Conservation (phyloP, 2,113 vertebrate genomes). For the Amazona vittata region DNA sequence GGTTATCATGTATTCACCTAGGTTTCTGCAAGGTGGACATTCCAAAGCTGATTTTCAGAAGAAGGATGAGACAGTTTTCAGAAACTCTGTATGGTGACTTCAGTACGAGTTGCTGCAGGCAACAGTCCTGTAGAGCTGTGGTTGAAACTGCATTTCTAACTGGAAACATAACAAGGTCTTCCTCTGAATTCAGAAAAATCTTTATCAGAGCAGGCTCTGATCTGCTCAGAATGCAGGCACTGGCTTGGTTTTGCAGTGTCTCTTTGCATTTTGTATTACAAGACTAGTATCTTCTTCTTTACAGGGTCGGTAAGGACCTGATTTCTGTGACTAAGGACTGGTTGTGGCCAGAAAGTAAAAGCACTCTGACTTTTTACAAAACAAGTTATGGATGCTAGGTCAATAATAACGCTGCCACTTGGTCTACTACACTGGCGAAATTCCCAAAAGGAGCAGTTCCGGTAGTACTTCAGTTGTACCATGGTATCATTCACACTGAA, state of each 20-base stretch:
- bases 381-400: not conserved
- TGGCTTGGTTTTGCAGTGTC: not conserved
- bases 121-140: not conserved
- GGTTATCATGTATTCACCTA: not conserved
- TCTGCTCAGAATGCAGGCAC: not conserved
- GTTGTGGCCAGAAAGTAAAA: not conserved
- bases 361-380: not conserved
- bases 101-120: not conserved
- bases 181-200: not conserved
- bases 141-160: not conserved
- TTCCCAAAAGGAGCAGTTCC: not conserved
- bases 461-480: not conserved
- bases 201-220: not conserved
- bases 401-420: not conserved
- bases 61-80: not conserved
- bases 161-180: not conserved
- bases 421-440: fast-evolving
- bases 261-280: not conserved
- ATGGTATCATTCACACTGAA: not conserved
- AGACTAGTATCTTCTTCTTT: not conserved
- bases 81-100: not conserved
- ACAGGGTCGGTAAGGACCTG: not conserved
- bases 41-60: not conserved
- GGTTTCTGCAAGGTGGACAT: not conserved
- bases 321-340: not conserved